Evolutionary conservation across 2,888 invertebrate species (phyloP).

Genomic region (Diaprepes abbreviatus): DNA sequence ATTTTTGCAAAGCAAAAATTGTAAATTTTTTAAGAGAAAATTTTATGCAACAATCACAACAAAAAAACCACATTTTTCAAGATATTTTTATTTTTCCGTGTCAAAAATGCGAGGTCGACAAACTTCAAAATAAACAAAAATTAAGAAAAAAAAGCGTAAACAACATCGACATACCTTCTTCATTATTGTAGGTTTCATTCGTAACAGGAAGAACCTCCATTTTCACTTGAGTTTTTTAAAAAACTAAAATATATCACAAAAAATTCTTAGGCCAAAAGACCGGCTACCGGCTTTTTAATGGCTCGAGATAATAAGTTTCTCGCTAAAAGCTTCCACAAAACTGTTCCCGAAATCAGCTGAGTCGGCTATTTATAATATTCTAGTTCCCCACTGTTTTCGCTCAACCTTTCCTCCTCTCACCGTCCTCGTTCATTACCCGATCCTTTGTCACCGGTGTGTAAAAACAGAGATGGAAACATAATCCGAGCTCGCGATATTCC

Average conservation of each 20-base stretch:
- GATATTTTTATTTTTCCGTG: too few species aligned
- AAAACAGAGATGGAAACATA: neutral
- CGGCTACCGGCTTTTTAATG: conserved; percentile 52
- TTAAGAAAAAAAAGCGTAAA: conserved; percentile 20
- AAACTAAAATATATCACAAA: conserved; percentile 38
- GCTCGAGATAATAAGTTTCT: conserved; percentile 8
- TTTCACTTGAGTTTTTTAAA: conserved; percentile 47
- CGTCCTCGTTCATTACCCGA: neutral
- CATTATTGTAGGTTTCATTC: conserved; percentile 77
- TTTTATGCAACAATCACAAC: too few species aligned
- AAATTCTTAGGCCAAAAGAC: conserved; percentile 48
- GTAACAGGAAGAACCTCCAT: conserved; percentile 87
- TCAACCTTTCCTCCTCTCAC: neutral
- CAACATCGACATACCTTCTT: conserved; percentile 53
- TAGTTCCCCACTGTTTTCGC: conserved; percentile 56
- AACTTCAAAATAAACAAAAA: conserved; percentile 1
- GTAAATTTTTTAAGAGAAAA: too few species aligned
- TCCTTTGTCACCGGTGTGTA: neutral
- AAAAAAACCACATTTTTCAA: too few species aligned
- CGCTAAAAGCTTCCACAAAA: conserved; percentile 46
- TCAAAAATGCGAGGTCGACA: conserved; percentile 12
- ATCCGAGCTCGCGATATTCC: neutral
- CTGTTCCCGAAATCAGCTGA: conserved; percentile 60
- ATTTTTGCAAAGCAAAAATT: too few species aligned
- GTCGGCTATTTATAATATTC: conserved; percentile 69